phyloP scores from a whole-genome alignment of 2,113 vertebrate species.

The Bubalus kerabau region DNA sequence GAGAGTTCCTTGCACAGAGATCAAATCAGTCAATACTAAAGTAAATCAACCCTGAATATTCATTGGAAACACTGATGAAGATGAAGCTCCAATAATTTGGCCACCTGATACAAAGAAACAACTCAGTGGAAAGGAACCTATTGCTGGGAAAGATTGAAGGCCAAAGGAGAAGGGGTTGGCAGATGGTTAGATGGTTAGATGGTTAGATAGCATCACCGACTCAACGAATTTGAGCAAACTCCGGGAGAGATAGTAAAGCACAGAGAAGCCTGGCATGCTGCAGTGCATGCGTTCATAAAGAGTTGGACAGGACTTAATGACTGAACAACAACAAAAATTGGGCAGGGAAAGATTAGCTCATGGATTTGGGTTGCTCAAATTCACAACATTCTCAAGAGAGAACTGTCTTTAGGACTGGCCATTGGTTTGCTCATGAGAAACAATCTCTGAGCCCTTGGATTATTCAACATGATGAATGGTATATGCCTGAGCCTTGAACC shows the following conservation, averaged over 20 bases:
- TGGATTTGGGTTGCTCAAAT: background rate
- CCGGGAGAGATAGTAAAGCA: background rate
- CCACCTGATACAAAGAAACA: background rate
- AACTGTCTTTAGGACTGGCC: background rate
- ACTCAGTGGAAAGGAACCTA: background rate
- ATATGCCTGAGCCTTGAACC: background rate
- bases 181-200: background rate
- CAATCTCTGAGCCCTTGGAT: background rate
- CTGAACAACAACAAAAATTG: background rate
- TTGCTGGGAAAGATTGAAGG: background rate
- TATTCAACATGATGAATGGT: background rate
- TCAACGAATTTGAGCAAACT: background rate
- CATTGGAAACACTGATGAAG: background rate
- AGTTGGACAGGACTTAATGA: background rate
- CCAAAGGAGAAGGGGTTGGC: background rate
- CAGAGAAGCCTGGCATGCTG: background rate
- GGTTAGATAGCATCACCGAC: background rate
- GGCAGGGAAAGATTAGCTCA: background rate
- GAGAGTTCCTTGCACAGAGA: background rate
- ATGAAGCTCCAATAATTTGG: background rate
- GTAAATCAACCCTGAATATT: background rate
- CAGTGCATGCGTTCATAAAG: background rate
- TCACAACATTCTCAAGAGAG: background rate
- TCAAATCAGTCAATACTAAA: background rate
- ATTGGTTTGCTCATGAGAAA: background rate